Evolutionary conservation across 1,140 invertebrate species (phyloP).

Genomic region (Tetranychus cinnabarinus): DNA sequence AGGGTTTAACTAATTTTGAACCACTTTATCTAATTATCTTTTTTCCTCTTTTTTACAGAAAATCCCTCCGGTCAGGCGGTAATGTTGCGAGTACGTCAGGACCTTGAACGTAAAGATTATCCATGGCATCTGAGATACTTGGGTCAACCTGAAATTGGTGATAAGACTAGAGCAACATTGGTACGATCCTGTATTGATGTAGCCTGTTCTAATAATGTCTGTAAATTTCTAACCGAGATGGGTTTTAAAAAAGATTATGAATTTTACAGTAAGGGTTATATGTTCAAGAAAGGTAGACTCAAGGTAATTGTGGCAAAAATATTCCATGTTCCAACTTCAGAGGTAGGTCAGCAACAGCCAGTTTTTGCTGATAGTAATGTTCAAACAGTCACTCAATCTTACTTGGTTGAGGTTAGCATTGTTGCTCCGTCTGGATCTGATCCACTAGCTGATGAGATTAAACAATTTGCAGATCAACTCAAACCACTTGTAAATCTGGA

Average conservation of each 20-base stretch:
- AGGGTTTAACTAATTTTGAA: not conserved
- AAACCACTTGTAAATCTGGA: constrained; percentile 69
- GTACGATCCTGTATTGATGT: constrained; percentile 75
- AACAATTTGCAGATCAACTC: constrained; percentile 77
- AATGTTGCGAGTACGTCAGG: constrained; percentile 11
- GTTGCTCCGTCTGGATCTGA: constrained; percentile 76
- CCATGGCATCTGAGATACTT: constrained; percentile 34
- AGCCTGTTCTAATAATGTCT: constrained; percentile 58
- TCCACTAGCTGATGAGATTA: constrained; percentile 83
- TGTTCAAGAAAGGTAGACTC: constrained; percentile 84
- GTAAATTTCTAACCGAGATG: constrained; percentile 74
- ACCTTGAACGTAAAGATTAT: constrained; percentile 18
- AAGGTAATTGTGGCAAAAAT: constrained; percentile 89
- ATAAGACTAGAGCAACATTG: constrained; percentile 65
- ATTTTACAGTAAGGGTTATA: constrained; percentile 73
- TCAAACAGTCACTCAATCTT: constrained; percentile 68
- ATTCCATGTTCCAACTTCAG: constrained; percentile 31
- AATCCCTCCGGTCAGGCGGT: not conserved
- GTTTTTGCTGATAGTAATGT: constrained; percentile 19
- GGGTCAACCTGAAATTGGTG: constrained; percentile 62
- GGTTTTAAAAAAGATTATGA: constrained; percentile 62
- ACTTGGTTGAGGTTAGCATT: constrained; percentile 82
- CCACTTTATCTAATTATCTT: not conserved
- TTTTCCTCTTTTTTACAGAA: not conserved
- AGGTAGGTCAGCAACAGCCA: not conserved